Evolutionary conservation across 2,113 vertebrate genomes (phyloP).

Genomic region (Macheiramphus alcinus): DNA sequence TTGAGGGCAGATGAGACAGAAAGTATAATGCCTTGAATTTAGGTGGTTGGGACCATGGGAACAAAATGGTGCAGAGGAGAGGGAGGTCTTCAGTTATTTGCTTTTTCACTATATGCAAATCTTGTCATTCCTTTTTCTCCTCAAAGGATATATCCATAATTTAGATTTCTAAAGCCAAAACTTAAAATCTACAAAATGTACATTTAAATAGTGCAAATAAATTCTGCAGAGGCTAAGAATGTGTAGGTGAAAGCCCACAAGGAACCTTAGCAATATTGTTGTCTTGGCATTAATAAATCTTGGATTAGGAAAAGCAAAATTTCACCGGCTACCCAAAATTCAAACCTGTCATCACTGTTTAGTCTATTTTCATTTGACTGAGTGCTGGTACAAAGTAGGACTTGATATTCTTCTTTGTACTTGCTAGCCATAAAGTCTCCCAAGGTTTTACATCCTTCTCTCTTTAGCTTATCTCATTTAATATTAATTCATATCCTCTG

Average conservation of each 20-base stretch:
- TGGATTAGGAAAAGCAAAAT: neutral
- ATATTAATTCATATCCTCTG: neutral
- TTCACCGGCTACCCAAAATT: neutral
- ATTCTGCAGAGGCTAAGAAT: neutral
- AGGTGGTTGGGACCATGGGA: neutral
- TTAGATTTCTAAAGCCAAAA: neutral
- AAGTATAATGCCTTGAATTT: neutral
- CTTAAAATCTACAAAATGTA: neutral
- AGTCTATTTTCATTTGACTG: neutral
- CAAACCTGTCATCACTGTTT: neutral
- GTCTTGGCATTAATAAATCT: neutral
- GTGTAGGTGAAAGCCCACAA: neutral
- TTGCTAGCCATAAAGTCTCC: neutral
- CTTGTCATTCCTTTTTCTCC: neutral
- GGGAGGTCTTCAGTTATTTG: neutral
- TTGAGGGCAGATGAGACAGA: neutral
- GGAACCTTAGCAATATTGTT: neutral
- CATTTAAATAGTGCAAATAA: neutral
- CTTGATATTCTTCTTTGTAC: neutral
- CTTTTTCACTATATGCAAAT: neutral
- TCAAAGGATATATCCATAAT: neutral
- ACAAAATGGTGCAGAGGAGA: neutral
- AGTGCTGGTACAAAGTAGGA: neutral
- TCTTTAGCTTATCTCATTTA: neutral
- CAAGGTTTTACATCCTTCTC: neutral